A percentile compares a stretch with the other conserved stretches of the same genome.
phyloP scores from a whole-genome alignment of 2,888 invertebrate species.

The Ichneumon xanthorius region DNA sequence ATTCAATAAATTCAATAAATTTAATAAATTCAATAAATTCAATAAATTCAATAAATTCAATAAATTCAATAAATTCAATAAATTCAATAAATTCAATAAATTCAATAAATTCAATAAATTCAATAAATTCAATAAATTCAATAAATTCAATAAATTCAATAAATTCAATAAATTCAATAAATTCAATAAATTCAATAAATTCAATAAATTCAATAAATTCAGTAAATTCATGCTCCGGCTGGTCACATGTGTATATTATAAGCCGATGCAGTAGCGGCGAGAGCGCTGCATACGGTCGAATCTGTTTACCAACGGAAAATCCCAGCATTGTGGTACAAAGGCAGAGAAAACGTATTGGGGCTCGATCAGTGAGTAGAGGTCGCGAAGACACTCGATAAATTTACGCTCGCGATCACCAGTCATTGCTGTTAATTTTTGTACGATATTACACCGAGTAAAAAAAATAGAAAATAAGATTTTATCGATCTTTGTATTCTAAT shows the following conservation, averaged over 20 bases:
- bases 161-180: too few relatives aligned
- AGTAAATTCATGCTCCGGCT: not conserved
- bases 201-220: not conserved
- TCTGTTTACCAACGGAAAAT: conserved; percentile 38
- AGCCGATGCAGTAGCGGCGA: not conserved
- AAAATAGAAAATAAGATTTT: not conserved
- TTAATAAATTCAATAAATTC: too few relatives aligned
- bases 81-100: too few relatives aligned
- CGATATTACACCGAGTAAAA: not conserved
- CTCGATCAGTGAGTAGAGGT: not conserved
- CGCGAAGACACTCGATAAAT: not conserved
- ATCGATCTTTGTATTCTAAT: not conserved
- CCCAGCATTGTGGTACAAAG: not conserved
- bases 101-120: too few relatives aligned
- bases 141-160: too few relatives aligned
- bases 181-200: too few relatives aligned
- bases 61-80: too few relatives aligned
- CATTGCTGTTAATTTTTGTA: not conserved
- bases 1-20: too few relatives aligned
- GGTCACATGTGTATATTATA: not conserved
- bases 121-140: too few relatives aligned
- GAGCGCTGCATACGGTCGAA: not conserved
- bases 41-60: too few relatives aligned
- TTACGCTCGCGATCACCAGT: not conserved
- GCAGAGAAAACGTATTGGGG: not conserved